Evolutionary conservation across 2,113 vertebrate species (phyloP), one percentile per base, ranked within the genome.

Genomic region (Microcebus tavaratra): DNA sequence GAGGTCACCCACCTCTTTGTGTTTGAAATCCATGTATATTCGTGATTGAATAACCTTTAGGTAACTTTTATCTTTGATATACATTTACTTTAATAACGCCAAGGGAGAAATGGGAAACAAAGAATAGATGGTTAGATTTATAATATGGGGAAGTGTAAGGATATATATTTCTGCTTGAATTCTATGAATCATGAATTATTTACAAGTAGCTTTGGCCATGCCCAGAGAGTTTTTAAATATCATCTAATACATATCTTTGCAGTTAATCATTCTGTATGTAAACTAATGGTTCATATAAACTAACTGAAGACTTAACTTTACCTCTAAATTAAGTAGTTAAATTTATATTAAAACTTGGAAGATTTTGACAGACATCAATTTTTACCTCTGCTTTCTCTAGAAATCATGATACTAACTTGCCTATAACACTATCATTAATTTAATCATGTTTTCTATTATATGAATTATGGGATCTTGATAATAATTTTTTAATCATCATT

Each of bases 31-130:
- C 57, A 2, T 53, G 76, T 88, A 29, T 96, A 91, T 94, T 90
- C 95, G 65, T 97, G 92, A 73, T n/a, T 75, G 84, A 97, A 85
- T 94, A 59, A 72, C 73, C 53, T 94, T 94, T 68, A 18, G 55
- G 14, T 95, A 94, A 72, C 57, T 96, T 70, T 13, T 88, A 5
- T 91, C 78, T 95, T 84, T 48, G 13, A 55, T 86, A 57, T 78
- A 42, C 88, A 29, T 90, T 80, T 57, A 14, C n/a, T 93, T 42
- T 67, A 97, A 29, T 5, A 6, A 65, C 92, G 29, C 78, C 25
- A 68, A 94, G 72, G 85, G 0, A 94, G 2, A 55, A 79, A 90
- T 27, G 14, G 18, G 13, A 95, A 93, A 78, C 53, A 61, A 39
- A 82, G 25, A 84, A 63, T 48, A 48, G 29, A 55, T 21, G 68